Conservation (phyloP, 2,888 invertebrate species). For the Agelastica alni region DNA sequence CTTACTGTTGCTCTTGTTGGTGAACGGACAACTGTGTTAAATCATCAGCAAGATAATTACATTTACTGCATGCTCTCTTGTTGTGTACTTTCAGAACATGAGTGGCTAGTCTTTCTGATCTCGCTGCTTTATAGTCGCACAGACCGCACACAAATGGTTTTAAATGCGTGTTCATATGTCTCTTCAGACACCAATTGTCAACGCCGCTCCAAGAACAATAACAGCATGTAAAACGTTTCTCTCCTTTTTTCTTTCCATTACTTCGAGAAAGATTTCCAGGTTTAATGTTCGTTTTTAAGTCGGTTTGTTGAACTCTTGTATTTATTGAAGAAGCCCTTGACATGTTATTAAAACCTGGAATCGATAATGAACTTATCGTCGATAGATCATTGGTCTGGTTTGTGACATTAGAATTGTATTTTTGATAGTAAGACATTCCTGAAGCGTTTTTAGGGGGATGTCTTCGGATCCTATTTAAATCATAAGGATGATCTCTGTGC, state of each 20-base stretch:
- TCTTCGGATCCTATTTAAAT: slow-evolving; percentile 78
- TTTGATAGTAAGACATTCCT: slow-evolving; percentile 58
- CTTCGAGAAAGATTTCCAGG: slow-evolving; percentile 44
- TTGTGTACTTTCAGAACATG: slow-evolving; percentile 92
- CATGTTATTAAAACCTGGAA: slow-evolving; percentile 51
- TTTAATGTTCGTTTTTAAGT: slow-evolving; percentile 42
- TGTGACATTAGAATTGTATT: slow-evolving; percentile 50
- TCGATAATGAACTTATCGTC: slow-evolving; percentile 45
- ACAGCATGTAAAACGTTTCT: slow-evolving; percentile 70
- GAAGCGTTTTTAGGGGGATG: slow-evolving; percentile 65
- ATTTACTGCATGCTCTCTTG: slow-evolving; percentile 87
- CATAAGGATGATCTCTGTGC: slow-evolving; percentile 89
- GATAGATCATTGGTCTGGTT: slow-evolving; percentile 45
- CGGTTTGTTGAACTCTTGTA: slow-evolving; percentile 40
- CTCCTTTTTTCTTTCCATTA: slow-evolving; percentile 54
- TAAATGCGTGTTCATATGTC: slow-evolving; percentile 90
- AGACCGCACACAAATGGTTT: slow-evolving; percentile 89
- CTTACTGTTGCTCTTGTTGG: slow-evolving; percentile 77
- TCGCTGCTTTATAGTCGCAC: slow-evolving; percentile 92
- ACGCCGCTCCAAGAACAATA: slow-evolving; percentile 92
- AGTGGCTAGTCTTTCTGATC: slow-evolving; percentile 86
- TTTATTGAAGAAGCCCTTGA: slow-evolving; percentile 40
- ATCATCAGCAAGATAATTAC: slow-evolving; percentile 85
- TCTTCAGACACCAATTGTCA: slow-evolving; percentile 91
- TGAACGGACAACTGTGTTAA: slow-evolving; percentile 78